These are phyloP conservation scores for Pitta sordida DNA, from an alignment of 2,113 vertebrate species.

Conservation along the genomic window DNA sequence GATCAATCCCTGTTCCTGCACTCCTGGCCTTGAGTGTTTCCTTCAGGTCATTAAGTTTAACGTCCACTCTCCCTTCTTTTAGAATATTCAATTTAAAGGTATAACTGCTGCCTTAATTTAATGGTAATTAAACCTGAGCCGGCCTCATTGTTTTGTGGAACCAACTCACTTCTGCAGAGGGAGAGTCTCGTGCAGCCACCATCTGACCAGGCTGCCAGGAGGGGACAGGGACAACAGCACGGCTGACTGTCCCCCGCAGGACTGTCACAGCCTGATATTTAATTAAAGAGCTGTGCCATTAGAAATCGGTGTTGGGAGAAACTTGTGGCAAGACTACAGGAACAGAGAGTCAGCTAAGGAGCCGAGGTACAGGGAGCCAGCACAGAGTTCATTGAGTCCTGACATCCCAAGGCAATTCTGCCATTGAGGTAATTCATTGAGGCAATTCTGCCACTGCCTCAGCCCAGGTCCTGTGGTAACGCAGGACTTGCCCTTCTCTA, in stretches of 20 bases:
- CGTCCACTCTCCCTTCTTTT: slow-evolving; percentile 62
- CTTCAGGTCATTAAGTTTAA: slow-evolving; percentile 60
- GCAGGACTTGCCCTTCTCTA: neutral
- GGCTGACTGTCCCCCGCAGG: accelerated
- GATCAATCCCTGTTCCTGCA: neutral
- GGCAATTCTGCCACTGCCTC: neutral
- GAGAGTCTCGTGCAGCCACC: neutral
- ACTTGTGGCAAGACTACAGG: neutral
- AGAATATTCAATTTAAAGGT: slow-evolving; percentile 57
- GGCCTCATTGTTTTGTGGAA: neutral
- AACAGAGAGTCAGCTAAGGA: neutral
- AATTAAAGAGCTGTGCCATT: neutral
- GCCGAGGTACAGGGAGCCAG: neutral
- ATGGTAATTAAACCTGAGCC: slow-evolving; percentile 13
- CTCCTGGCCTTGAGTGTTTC: slow-evolving; percentile 24
- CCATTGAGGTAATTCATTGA: neutral
- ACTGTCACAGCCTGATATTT: neutral
- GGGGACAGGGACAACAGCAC: neutral
- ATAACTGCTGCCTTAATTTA: slow-evolving; percentile 40
- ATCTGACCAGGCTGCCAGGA: neutral
- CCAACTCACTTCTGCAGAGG: neutral
- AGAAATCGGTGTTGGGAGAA: neutral
- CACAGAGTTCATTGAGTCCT: neutral
- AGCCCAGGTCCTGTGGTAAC: accelerated
- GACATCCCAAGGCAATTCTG: neutral